Evolutionary conservation across 1,140 invertebrate species (phyloP).

Genomic region (Paraescarpia echinospica): DNA sequence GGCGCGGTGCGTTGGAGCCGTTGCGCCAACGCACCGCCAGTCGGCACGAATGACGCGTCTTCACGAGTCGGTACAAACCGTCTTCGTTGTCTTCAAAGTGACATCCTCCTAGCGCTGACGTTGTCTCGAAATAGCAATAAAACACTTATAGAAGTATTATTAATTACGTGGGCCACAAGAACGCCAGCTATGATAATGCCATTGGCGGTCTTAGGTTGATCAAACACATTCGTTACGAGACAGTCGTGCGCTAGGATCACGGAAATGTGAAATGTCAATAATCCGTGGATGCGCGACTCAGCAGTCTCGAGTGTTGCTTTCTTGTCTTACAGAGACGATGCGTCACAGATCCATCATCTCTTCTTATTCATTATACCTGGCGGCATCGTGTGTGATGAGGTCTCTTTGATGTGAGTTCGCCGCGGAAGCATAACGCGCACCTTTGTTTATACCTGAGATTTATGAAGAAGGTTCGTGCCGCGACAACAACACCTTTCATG

Average conservation of each 20-base stretch:
- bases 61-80: not conserved
- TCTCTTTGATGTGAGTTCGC: not conserved
- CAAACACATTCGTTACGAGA: not conserved
- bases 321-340: not conserved
- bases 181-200: not conserved
- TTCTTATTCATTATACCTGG: not conserved
- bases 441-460: not conserved
- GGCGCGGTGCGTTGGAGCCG: not conserved
- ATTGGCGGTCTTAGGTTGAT: not conserved
- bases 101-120: not conserved
- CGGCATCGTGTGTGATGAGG: not conserved
- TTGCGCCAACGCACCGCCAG: no score
- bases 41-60: not conserved
- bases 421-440: not conserved
- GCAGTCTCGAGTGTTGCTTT: not conserved
- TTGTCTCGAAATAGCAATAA: not conserved
- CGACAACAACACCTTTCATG: not conserved
- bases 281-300: not conserved
- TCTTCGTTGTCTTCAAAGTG: not conserved
- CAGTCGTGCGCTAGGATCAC: not conserved
- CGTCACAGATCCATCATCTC: not conserved
- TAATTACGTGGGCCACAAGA: not conserved
- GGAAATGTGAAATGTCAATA: not conserved
- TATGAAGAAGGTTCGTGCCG: not conserved
- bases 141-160: not conserved